Conservation (phyloP, 1,140 invertebrate species). For the Agrypnia vestita region DNA sequence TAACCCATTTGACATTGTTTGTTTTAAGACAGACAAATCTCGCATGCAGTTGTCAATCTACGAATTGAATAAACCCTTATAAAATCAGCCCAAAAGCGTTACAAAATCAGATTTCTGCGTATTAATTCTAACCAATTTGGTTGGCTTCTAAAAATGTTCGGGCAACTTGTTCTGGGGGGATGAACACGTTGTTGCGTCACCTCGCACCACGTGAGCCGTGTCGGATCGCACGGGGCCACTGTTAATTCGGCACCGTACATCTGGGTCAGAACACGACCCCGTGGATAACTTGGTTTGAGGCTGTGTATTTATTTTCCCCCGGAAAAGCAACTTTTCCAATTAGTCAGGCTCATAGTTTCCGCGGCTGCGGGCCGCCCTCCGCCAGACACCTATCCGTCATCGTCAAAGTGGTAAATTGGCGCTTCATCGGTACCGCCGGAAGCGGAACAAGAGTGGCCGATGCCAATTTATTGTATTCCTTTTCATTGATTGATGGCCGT, state of each 20-base stretch:
- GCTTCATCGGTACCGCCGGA: conserved; percentile 24
- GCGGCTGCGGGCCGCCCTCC: conserved; percentile 1
- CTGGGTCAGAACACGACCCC: conserved; percentile 3
- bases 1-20: too few relatives aligned
- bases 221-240: conserved; percentile 13
- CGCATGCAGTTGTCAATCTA: too few relatives aligned
- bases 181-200: too few relatives aligned
- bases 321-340: conserved; percentile 55
- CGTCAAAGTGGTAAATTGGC: conserved; percentile 29
- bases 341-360: conserved; percentile 55
- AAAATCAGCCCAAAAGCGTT: too few relatives aligned
- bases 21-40: too few relatives aligned
- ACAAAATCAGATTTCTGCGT: too few relatives aligned
- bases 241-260: conserved; percentile 23
- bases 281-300: conserved; percentile 35
- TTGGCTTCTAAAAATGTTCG: too few relatives aligned
- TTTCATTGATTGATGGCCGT: conserved; percentile 34
- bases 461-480: background rate
- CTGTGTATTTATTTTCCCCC: conserved; percentile 50
- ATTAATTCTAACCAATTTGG: too few relatives aligned
- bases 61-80: too few relatives aligned
- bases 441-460: conserved; percentile 3
- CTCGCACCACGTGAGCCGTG: conserved; percentile 23
- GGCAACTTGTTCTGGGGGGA: too few relatives aligned
- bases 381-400: conserved; percentile 35